Base-by-base conservation (phyloP, 2,113 vertebrate genomes). In the Chionis minor region DNA sequence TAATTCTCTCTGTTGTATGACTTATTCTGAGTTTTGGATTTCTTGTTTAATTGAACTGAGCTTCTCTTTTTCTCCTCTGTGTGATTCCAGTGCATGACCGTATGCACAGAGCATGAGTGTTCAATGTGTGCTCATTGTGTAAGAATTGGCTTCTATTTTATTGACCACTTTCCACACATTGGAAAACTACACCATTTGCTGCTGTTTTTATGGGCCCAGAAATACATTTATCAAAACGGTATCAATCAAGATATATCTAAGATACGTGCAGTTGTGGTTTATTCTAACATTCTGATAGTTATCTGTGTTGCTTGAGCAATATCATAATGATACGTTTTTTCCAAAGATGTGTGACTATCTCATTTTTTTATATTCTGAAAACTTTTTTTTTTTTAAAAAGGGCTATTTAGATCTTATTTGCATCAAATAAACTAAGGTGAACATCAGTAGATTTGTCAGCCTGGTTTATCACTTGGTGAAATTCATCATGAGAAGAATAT, bases 401-500 rank as follows among this genome's bases (percentile, higher is more conserved):
- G 32, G 2, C 9, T 44, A 8, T 88, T 59, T 44, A 44, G n/a
- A 28, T 83, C 9, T 71, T 26, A 67, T 24, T 87, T 45, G 20
- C 35, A 58, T 94, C 8, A 45, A 72, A 75, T 73, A 72, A 82
- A 40, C 44, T 49, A 91, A 80, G 65, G 78, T 92, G 91, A 96
- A 82, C 14, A 15, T 71, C n/a, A 69, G 73, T 56, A 92, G 54
- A 93, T 92, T 94, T 92, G 70, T 97, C 86, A 96, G 70, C 38
- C 49, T 1, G 2, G 66, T 92, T 97, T 95, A 95, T 95, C 91
- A 77, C 84, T 94, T 96, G 85, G 45, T 93, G 94, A 93, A 93
- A 90, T 67, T 88, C 42, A 92, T 96, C 88, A 97, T 86, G 58
- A 91, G 89, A 85, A 94, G 95, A 97, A 70, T 95, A 95, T 92